These are phyloP conservation scores for Xestoiulus laeticollis DNA, from an alignment of 2,888 invertebrate species.

Conservation along the genomic window DNA sequence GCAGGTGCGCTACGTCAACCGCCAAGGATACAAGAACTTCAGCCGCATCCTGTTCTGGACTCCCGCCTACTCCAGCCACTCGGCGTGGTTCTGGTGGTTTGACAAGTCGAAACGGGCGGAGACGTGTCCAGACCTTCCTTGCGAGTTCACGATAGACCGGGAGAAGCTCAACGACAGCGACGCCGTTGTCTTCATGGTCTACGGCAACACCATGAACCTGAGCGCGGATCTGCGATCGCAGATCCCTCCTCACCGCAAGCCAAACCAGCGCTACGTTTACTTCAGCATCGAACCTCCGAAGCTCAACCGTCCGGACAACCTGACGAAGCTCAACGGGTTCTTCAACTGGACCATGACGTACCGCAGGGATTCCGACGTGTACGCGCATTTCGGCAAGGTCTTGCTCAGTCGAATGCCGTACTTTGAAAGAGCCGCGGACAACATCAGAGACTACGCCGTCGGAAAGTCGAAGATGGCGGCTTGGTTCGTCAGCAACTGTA, in stretches of 20 bases:
- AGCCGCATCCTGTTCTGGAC: slow-evolving; percentile 49
- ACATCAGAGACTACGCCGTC: slow-evolving; percentile 10
- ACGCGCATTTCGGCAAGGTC: slow-evolving; percentile 37
- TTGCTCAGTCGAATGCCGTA: background rate
- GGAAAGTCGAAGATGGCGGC: slow-evolving; percentile 58
- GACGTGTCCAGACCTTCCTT: slow-evolving; percentile 47
- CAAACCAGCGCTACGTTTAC: slow-evolving; percentile 52
- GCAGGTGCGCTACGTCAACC: background rate
- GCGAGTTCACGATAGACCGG: slow-evolving; percentile 47
- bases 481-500: slow-evolving; percentile 60
- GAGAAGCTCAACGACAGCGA: background rate
- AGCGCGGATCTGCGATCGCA: background rate
- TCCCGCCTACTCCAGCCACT: slow-evolving; percentile 17
- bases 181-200: slow-evolving; percentile 44
- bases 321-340: slow-evolving; percentile 33
- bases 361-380: slow-evolving; percentile 52
- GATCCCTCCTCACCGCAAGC: slow-evolving; percentile 36
- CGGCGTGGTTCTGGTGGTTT: slow-evolving; percentile 53
- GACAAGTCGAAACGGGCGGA: background rate
- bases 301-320: background rate
- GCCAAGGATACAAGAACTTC: background rate
- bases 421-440: background rate
- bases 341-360: slow-evolving; percentile 55
- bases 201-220: background rate
- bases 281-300: slow-evolving; percentile 50